Conservation (phyloP, 2,113 vertebrate genomes). For the Loxodonta africana region DNA sequence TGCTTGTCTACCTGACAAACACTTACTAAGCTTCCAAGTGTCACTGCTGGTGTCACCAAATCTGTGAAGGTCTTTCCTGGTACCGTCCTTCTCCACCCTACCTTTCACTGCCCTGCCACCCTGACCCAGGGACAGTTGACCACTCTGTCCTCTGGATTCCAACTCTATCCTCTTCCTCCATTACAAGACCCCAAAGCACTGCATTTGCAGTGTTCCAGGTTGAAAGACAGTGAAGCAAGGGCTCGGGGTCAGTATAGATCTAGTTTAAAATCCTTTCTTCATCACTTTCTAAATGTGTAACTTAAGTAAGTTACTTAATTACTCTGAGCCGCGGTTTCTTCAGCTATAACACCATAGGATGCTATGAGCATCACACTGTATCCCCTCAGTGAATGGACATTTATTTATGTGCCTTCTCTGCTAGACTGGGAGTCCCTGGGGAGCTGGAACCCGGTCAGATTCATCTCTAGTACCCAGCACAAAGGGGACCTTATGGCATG, state of each 20-base stretch:
- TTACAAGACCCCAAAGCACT: neutral
- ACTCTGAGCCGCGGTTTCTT: neutral
- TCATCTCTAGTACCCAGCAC: neutral
- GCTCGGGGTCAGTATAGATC: neutral
- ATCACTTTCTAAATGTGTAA: neutral
- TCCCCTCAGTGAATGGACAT: neutral
- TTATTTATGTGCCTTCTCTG: neutral
- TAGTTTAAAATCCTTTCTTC: neutral
- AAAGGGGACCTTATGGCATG: neutral
- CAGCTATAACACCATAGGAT: neutral
- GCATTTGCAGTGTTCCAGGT: neutral
- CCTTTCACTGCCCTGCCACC: neutral
- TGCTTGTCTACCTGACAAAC: neutral
- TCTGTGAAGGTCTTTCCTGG: neutral
- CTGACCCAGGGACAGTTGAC: neutral
- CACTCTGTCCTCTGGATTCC: neutral
- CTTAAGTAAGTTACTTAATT: neutral
- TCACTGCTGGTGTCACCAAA: neutral
- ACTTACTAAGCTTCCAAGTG: neutral
- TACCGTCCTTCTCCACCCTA: too few species aligned
- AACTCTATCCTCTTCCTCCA: neutral
- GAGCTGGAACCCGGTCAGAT: neutral
- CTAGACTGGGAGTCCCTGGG: neutral
- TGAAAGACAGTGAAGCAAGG: neutral
- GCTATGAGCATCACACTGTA: neutral